phyloP scores from a whole-genome alignment of 2,888 invertebrate genomes.

The Penaeus monodon region DNA sequence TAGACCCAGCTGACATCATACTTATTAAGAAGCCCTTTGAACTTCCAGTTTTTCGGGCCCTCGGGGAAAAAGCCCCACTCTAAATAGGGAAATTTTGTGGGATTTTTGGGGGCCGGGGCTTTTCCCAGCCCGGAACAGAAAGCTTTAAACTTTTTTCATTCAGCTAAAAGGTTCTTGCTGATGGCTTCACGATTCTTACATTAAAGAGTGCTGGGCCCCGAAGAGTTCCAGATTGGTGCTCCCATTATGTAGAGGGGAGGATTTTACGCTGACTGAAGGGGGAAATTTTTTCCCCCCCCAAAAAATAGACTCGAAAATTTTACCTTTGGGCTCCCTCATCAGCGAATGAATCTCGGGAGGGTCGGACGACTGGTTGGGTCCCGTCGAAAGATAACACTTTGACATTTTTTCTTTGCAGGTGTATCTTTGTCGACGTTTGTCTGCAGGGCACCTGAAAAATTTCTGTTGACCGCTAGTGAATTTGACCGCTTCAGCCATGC shows the following conservation, averaged over 20 bases:
- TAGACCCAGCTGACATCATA: not conserved
- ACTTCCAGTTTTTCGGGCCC: constrained; percentile 4
- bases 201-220: not conserved
- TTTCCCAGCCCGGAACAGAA: not conserved
- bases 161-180: not conserved
- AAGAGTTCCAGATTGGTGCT: constrained; percentile 22
- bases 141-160: not conserved
- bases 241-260: constrained; percentile 34
- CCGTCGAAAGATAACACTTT: constrained; percentile 52
- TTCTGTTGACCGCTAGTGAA: constrained; percentile 30
- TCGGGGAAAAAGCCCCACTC: constrained; percentile 41
- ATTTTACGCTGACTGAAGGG: constrained; percentile 34
- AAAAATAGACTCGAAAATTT: constrained; percentile 37
- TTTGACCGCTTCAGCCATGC: constrained; percentile 1
- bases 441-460: constrained; percentile 26
- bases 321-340: constrained; percentile 27
- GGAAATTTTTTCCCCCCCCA: constrained; percentile 28
- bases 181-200: constrained; percentile 6
- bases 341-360: constrained; percentile 4
- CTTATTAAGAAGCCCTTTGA: not conserved
- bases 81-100: not conserved
- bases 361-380: constrained; percentile 23
- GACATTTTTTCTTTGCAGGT: constrained; percentile 13
- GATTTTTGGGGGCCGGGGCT: constrained; percentile 3
- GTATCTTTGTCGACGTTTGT: constrained; percentile 23